Base-by-base conservation (phyloP, 2,888 invertebrate genomes). In the Ischnura elegans region DNA sequence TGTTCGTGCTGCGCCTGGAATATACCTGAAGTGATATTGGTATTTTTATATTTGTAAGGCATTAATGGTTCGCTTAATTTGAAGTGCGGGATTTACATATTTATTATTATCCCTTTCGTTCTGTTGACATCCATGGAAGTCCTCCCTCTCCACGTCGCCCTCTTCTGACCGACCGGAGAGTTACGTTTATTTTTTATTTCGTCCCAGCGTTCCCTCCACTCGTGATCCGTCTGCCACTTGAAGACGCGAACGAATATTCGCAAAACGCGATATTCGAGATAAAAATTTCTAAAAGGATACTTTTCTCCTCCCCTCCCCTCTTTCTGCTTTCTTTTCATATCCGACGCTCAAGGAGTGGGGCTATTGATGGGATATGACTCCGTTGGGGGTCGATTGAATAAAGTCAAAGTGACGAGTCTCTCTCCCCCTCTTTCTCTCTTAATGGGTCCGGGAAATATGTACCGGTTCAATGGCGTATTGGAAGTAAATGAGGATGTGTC, bases 381-480 rank as follows among this genome's bases (percentile, higher is more conserved):
- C 61, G 90, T n/a, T n/a, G n/a, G n/a, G 61, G 61, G 90, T 76
- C 61, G 90, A 90, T 90, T 90, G 90, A 90, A 90, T 90, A 90
- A 90, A 66, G 90, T 61, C 21, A 90, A 61, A 61, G 90, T 90
- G 61, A 90, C 61, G 90, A 36, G 61, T 43, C 43, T 90, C n/a
- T n/a, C n/a, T n/a, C n/a, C n/a, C n/a, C n/a, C n/a, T n/a, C n/a
- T n/a, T n/a, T n/a, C n/a, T n/a, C n/a, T n/a, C 90, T 90, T 90
- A 90, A 90, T 66, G 90, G 90, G 43, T 90, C n/a, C 45, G 16
- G 66, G 90, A 66, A 45, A 66, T 90, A 66, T 36, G 76, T 76
- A 36, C 61, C 43, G 43, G 90, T 66, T 61, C 90, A 90, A 66
- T 90, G 90, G 61, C 76, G 76, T 90, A 90, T 90, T 66, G 90